Percentiles rank a stretch among this genome's conserved stretches.
These are phyloP conservation scores for Tenebrosternarchus preto DNA, from an alignment of 2,113 vertebrate genomes.

Conservation along the genomic window DNA sequence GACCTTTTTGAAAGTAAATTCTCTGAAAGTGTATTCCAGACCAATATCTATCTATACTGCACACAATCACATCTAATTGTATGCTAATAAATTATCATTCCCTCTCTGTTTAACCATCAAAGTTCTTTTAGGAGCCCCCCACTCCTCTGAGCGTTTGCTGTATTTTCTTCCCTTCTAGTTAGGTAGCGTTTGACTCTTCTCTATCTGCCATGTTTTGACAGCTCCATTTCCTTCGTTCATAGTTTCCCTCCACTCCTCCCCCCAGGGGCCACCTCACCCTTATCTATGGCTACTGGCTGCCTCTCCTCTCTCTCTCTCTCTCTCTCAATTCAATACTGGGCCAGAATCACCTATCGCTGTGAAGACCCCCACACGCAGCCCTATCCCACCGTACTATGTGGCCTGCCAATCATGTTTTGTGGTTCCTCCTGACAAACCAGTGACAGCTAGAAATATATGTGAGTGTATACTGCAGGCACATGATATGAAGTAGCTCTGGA, in stretches of 20 bases:
- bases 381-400: too few relatives aligned
- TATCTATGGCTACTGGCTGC: conserved; percentile 75
- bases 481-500: neutral
- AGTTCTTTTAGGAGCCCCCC: neutral
- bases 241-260: conserved; percentile 48
- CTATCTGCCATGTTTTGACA: conserved; percentile 66
- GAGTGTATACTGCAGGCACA: neutral
- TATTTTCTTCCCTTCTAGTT: conserved; percentile 35
- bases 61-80: neutral
- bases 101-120: neutral
- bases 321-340: conserved; percentile 57
- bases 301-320: conserved; percentile 63
- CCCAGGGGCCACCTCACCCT: conserved; percentile 65
- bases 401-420: conserved; percentile 11
- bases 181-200: conserved; percentile 67
- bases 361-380: neutral
- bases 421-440: conserved; percentile 2
- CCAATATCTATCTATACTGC: neutral
- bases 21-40: neutral
- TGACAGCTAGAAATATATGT: conserved; percentile 18
- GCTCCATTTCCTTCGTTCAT: conserved; percentile 72
- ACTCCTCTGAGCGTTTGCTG: neutral
- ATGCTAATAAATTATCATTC: neutral
- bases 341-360: conserved; percentile 22
- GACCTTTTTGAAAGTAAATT: too few relatives aligned